Conservation (phyloP, 2,797 vertebrate species). For the Gallinago stenura region DNA sequence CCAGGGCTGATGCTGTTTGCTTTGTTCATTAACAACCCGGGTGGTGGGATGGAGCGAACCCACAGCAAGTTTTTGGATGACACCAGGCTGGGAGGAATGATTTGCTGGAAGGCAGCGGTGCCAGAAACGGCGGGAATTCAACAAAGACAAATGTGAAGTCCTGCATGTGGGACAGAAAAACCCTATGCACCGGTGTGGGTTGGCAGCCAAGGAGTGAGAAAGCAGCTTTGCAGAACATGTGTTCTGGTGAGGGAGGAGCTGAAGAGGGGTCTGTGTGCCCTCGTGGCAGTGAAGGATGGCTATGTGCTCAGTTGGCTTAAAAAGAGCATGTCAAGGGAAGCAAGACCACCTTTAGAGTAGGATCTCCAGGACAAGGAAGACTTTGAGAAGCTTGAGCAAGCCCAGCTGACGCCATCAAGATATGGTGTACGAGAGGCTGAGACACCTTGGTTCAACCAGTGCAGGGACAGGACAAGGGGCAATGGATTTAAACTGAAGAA, state of each 20-base stretch:
- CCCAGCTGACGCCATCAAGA: fast-evolving
- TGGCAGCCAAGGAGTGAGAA: neutral
- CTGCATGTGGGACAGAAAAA: neutral
- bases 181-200: neutral
- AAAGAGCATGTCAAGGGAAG: neutral
- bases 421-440: neutral
- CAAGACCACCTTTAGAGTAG: neutral
- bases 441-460: neutral
- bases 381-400: neutral
- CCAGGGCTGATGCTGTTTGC: neutral
- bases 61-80: neutral
- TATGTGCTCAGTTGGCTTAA: neutral
- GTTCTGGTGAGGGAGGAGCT: neutral
- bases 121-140: neutral
- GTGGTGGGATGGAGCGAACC: neutral
- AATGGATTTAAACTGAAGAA: too few relatives aligned
- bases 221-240: neutral
- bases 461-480: too few relatives aligned
- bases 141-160: neutral
- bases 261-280: neutral
- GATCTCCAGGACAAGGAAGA: neutral
- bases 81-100: neutral
- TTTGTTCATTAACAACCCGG: neutral
- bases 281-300: neutral
- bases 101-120: neutral